These are phyloP conservation scores for Drosophila funebris DNA, from an alignment of 1,140 invertebrate species.

Conservation along the genomic window DNA sequence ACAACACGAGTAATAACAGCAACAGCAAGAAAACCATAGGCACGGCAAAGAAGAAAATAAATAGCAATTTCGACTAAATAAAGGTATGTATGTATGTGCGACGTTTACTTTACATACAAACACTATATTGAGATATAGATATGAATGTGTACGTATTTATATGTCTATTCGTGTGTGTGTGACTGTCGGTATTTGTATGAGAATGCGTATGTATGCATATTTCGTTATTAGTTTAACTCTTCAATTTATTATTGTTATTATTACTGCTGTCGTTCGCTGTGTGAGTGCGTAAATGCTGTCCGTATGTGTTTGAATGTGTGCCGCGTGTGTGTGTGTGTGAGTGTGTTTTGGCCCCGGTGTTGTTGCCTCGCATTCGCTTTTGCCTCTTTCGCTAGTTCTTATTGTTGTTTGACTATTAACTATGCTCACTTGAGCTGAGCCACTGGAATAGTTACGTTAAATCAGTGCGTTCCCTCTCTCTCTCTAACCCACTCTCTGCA, in stretches of 20 bases:
- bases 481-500: slow-evolving; percentile 18
- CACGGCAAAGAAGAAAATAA: slow-evolving; percentile 66
- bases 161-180: not conserved
- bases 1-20: slow-evolving; percentile 25
- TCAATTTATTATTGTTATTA: slow-evolving; percentile 82
- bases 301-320: slow-evolving; percentile 5
- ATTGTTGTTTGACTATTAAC: slow-evolving; percentile 65
- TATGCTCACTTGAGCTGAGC: slow-evolving; percentile 59
- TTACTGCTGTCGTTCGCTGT: slow-evolving; percentile 38
- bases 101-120: slow-evolving; percentile 49
- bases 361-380: slow-evolving; percentile 18
- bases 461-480: slow-evolving; percentile 62
- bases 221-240: slow-evolving; percentile 81
- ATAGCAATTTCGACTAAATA: slow-evolving; percentile 79
- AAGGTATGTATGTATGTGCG: slow-evolving; percentile 64
- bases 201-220: slow-evolving; percentile 30
- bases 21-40: slow-evolving; percentile 49
- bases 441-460: slow-evolving; percentile 75
- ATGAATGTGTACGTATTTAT: slow-evolving; percentile 26
- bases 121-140: slow-evolving; percentile 33
- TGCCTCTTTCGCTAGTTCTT: slow-evolving; percentile 49
- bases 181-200: too few relatives aligned
- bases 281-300: slow-evolving; percentile 24
- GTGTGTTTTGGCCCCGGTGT: slow-evolving; percentile 32
- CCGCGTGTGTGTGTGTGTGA: slow-evolving; percentile 12